A percentile compares a stretch with the other conserved stretches of the same genome.
Conservation (phyloP, 2,888 invertebrate genomes). For the Archips xylosteana region DNA sequence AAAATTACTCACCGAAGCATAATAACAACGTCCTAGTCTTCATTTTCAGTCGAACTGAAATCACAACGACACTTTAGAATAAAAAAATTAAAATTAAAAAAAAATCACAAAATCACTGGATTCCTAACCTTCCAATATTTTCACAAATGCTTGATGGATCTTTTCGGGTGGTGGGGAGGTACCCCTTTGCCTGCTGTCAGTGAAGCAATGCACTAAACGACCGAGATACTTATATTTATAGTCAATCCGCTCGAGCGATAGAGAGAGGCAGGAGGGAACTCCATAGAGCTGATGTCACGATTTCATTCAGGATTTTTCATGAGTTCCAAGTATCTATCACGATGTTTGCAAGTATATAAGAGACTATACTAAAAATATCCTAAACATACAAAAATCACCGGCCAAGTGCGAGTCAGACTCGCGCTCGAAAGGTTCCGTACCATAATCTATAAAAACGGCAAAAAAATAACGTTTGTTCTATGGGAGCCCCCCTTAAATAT, state of each 20-base stretch:
- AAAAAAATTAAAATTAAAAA: constrained; percentile 43
- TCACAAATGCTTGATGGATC: constrained; percentile 66
- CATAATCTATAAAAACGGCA: no score
- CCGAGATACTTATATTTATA: constrained; percentile 74
- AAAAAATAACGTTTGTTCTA: no score
- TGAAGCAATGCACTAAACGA: constrained; percentile 73
- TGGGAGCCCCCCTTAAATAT: no score
- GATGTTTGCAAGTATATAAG: no score
- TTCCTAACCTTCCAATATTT: constrained; percentile 76
- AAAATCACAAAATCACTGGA: constrained; percentile 44
- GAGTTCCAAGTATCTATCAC: background rate
- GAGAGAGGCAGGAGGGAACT: constrained; percentile 53
- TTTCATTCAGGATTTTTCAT: constrained; percentile 3
- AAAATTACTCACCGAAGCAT: constrained; percentile 74
- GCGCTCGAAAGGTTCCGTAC: no score
- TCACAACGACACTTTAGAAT: constrained; percentile 58
- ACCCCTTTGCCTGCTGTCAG: constrained; percentile 68
- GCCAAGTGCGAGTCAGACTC: no score
- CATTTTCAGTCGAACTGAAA: constrained; percentile 82
- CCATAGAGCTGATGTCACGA: constrained; percentile 59
- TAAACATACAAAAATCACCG: no score
- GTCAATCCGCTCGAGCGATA: constrained; percentile 58
- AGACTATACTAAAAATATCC: no score
- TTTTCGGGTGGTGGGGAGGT: constrained; percentile 62
- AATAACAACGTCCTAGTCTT: constrained; percentile 70